Evolutionary conservation across 2,888 invertebrate species (phyloP).

Genomic region (Apotomis capreana): DNA sequence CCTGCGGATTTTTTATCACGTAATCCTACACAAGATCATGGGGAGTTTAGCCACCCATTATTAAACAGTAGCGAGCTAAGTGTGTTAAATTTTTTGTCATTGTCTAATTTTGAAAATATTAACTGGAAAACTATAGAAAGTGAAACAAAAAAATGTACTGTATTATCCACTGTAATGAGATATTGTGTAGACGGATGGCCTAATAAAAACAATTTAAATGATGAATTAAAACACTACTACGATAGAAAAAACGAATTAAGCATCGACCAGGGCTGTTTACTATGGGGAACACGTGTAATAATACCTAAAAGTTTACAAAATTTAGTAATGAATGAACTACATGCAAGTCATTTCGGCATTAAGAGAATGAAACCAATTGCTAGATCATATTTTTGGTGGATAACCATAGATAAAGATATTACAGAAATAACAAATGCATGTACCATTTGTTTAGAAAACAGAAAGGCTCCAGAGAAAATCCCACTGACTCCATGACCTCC

Average conservation of each 20-base stretch:
- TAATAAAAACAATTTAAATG: conserved; percentile 4
- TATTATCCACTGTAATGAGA: conserved; percentile 34
- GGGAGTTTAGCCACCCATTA: background rate
- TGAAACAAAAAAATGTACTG: conserved; percentile 30
- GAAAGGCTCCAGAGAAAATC: conserved; percentile 8
- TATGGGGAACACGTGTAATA: conserved; percentile 39
- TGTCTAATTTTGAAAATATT: conserved; percentile 15
- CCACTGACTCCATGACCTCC: conserved; percentile 15
- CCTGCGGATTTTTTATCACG: conserved; percentile 12
- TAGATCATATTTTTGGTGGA: conserved; percentile 36
- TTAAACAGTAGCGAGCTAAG: conserved; percentile 11
- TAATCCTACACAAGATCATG: background rate
- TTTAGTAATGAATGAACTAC: conserved; percentile 34
- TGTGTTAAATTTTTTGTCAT: conserved; percentile 22
- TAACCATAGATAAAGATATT: conserved; percentile 30
- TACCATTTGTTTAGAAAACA: conserved; percentile 16
- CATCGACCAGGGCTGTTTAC: conserved; percentile 38
- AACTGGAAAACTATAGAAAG: conserved; percentile 22
- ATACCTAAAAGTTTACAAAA: conserved; percentile 32
- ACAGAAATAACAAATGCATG: conserved; percentile 22
- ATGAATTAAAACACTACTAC: conserved; percentile 24
- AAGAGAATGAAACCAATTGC: conserved; percentile 25
- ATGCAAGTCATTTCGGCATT: conserved; percentile 41
- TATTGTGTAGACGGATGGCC: conserved; percentile 44
- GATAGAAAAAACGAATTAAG: conserved; percentile 18